Percentiles rank a stretch among this genome's conserved stretches.
Evolutionary conservation across 2,888 invertebrate genomes (phyloP).

Genomic region (Caenorhabditis sp.): DNA sequence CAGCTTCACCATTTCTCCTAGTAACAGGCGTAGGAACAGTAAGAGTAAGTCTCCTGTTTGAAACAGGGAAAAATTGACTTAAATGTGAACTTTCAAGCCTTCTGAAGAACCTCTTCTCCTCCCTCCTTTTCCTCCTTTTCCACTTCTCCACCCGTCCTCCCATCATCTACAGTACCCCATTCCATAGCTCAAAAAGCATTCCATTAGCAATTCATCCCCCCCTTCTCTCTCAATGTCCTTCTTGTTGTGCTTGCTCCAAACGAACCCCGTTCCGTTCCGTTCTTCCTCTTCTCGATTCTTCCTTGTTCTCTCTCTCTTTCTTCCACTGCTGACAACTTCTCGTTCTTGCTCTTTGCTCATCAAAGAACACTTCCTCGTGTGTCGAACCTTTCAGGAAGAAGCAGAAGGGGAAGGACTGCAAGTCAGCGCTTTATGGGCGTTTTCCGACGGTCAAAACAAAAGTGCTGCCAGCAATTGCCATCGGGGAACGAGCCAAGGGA

Average conservation of each 20-base stretch:
- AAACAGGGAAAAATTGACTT: too few relatives aligned
- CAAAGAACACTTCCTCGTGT: slow-evolving; percentile 29
- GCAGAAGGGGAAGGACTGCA: background rate
- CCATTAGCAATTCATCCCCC: background rate
- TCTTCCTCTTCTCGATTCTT: too few relatives aligned
- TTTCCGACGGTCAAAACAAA: background rate
- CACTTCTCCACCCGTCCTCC: too few relatives aligned
- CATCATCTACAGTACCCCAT: too few relatives aligned
- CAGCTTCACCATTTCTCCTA: too few relatives aligned
- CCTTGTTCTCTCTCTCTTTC: background rate
- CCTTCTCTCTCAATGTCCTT: background rate
- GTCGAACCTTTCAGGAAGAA: slow-evolving; percentile 16
- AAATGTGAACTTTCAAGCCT: too few relatives aligned
- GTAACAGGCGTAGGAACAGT: too few relatives aligned
- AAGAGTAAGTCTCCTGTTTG: too few relatives aligned
- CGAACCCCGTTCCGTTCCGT: background rate
- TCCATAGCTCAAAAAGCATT: too few relatives aligned
- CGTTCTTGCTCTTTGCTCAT: slow-evolving; percentile 29
- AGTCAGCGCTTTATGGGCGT: background rate
- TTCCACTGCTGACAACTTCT: slow-evolving; percentile 15
- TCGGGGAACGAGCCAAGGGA: too few relatives aligned
- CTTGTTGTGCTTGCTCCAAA: background rate
- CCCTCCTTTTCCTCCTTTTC: too few relatives aligned
- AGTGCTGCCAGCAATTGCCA: slow-evolving; percentile 13
- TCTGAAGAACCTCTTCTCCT: too few relatives aligned